Base-by-base conservation (phyloP, 2,888 invertebrate species). In the Taenaris catops region DNA sequence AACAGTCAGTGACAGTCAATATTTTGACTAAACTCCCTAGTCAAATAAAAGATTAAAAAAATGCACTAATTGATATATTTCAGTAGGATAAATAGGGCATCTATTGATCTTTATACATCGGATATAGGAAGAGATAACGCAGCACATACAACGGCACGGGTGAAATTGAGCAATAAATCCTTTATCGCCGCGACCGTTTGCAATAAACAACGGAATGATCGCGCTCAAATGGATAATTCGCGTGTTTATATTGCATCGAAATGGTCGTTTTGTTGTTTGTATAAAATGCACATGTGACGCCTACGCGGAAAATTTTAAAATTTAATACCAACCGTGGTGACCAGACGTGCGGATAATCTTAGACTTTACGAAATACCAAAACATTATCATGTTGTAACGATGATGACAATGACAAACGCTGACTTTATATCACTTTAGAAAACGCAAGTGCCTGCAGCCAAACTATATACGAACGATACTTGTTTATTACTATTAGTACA, bases 121-220 rank as follows among this genome's bases (percentile, higher is more conserved):
- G 29, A 38, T 29, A 29, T 18, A 11, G 8, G 20, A 19, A 18
- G 17, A 29, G 29, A 26, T 20, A 31, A 24, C 20, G 31, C 25
- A 27, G 25, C 27, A 11, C 27, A 29, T 8, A n/a, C 10, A 23
- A 23, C 20, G 18, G 20, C 17, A 17, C 31, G 34, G 39, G 26
- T 14, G 29, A 44, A 48, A 51, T 49, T 41, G 48, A 48, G 36
- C 38, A 33, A 48, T 54, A 51, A 53, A 53, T 53, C 49, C 38
- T 48, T 44, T 42, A 47, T 46, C 45, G 33, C 43, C 28, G 23
- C 40, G 39, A 34, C 35, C 41, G 35, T 28, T 24, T 29, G 43
- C 48, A 42, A 49, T 49, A 51, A 51, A 54, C 54, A 51, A 49
- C 38, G 36, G 27, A 46, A 51, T 39, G 45, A 44, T 46, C 41